These are phyloP conservation scores for Fundulus diaphanus DNA, from an alignment of 2,797 vertebrate species.

Conservation along the genomic window DNA sequence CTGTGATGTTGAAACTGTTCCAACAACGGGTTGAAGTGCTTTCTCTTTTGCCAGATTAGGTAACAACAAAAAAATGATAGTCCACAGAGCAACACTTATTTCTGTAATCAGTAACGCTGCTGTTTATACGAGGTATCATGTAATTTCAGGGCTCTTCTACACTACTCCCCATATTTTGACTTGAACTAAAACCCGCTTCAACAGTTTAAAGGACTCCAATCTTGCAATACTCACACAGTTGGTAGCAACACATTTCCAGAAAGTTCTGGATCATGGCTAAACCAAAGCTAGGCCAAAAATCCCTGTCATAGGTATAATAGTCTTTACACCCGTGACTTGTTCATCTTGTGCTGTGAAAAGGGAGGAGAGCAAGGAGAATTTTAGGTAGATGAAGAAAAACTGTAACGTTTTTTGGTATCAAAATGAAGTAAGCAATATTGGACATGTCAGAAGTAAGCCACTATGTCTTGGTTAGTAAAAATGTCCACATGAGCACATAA, in stretches of 20 bases:
- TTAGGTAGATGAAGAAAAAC: neutral
- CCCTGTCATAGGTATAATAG: neutral
- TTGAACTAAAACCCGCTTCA: neutral
- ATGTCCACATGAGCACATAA: neutral
- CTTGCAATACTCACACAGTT: neutral
- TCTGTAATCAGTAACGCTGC: neutral
- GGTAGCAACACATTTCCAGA: too few species aligned
- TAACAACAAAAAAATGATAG: neutral
- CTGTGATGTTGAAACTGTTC: slow-evolving; percentile 10
- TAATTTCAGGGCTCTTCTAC: neutral
- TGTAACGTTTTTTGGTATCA: neutral
- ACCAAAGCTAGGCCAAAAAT: too few species aligned
- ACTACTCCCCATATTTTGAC: neutral
- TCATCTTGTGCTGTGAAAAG: neutral
- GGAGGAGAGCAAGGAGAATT: neutral
- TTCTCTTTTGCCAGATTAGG: neutral
- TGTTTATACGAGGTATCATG: neutral
- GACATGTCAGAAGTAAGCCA: neutral
- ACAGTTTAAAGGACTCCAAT: neutral
- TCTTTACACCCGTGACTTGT: neutral
- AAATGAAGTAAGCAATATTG: neutral
- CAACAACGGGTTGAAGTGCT: neutral
- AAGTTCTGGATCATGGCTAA: too few species aligned
- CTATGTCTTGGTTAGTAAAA: neutral
- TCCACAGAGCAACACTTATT: neutral